Conservation (phyloP, 2,888 invertebrate genomes). For the Xestia c-nigrum region DNA sequence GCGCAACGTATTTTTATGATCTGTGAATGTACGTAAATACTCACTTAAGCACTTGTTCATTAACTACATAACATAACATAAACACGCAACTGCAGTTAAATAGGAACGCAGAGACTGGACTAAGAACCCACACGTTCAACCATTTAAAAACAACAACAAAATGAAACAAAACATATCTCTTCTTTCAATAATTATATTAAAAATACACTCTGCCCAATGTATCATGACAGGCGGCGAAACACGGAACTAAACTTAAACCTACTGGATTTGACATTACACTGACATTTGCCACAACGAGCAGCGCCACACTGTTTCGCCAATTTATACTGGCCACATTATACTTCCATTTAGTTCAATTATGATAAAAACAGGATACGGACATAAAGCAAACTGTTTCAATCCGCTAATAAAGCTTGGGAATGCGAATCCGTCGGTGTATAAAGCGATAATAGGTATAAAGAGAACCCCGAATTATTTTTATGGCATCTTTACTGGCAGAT, state of each 20-base stretch:
- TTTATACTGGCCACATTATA: constrained; percentile 7
- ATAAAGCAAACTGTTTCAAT: constrained; percentile 24
- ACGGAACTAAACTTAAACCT: constrained; percentile 11
- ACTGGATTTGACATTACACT: constrained; percentile 13
- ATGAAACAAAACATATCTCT: constrained; percentile 8
- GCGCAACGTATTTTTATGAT: constrained; percentile 19
- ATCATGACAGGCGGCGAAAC: constrained; percentile 3
- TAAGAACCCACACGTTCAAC: constrained; percentile 13
- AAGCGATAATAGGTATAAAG: constrained; percentile 32
- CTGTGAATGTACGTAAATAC: constrained; percentile 22
- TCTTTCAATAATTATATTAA: neutral
- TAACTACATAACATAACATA: constrained; percentile 4
- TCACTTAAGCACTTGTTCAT: neutral
- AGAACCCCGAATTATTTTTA: constrained; percentile 45
- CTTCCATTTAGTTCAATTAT: constrained; percentile 48
- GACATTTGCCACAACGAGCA: neutral
- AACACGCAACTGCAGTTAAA: constrained; percentile 26
- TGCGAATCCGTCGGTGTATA: constrained; percentile 34
- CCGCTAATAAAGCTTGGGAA: constrained; percentile 16
- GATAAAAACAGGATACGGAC: constrained; percentile 50
- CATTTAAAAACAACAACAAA: constrained; percentile 2
- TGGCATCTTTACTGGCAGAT: constrained; percentile 52
- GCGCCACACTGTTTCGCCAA: constrained; percentile 8
- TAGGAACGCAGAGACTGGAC: neutral
- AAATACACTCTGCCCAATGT: neutral